Evolutionary conservation across 92 coral and sea anemone genomes (phyloP).

Genomic region (Meandrina meandrites): DNA sequence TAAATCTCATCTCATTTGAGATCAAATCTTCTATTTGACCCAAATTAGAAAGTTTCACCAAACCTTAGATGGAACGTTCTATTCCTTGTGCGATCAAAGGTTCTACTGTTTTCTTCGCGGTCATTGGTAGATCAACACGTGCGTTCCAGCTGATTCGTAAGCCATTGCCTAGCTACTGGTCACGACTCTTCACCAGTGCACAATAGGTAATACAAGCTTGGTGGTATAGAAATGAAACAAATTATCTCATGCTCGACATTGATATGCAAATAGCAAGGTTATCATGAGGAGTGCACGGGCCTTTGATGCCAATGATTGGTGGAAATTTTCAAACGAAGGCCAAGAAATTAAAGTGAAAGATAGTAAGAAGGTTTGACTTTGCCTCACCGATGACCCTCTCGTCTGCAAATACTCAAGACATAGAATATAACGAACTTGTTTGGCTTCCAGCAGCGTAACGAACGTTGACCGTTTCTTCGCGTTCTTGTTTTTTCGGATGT

Average conservation of each 20-base stretch:
- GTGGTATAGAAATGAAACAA: conserved; percentile 45
- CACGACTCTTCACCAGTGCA: conserved; percentile 27
- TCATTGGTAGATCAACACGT: conserved; percentile 25
- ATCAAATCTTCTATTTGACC: not conserved
- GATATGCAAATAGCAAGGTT: conserved; percentile 51
- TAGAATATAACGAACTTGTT: conserved; percentile 32
- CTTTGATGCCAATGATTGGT: conserved; percentile 26
- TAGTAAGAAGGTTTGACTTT: no score
- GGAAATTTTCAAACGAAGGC: not conserved
- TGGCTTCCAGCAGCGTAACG: conserved; percentile 41
- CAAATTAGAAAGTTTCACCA: not conserved
- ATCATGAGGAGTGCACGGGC: not conserved
- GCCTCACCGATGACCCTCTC: not conserved
- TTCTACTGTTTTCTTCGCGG: conserved; percentile 12
- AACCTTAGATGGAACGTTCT: conserved; percentile 3
- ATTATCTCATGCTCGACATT: conserved; percentile 43
- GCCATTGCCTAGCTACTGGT: conserved; percentile 65
- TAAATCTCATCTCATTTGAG: not conserved
- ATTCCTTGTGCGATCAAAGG: conserved; percentile 38
- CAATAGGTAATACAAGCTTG: conserved; percentile 45
- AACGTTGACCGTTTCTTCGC: conserved; percentile 43
- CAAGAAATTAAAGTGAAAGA: conserved; percentile 10
- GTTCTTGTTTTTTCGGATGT: conserved; percentile 32
- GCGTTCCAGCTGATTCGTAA: conserved; percentile 64
- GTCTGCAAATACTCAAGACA: not conserved